Percentiles rank a stretch among this genome's conserved stretches.
Conservation (phyloP, 2,113 vertebrate species). For the Larimichthys polyactis region DNA sequence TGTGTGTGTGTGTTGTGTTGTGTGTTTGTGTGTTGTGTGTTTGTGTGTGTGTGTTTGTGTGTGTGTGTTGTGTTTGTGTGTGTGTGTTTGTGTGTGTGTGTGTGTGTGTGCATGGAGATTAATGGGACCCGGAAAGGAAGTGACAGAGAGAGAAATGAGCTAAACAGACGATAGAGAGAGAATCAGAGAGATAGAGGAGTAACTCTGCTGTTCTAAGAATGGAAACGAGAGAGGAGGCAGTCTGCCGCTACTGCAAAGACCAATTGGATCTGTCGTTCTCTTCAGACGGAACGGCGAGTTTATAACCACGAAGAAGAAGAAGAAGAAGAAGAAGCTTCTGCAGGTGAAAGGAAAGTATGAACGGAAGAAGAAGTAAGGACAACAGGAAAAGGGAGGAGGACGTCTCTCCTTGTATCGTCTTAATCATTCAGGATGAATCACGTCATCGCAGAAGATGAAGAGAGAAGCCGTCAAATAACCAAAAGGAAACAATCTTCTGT, state of each 20-base stretch:
- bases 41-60: no score
- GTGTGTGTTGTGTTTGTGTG: no score
- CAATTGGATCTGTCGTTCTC: constrained; percentile 23
- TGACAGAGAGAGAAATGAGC: constrained; percentile 70
- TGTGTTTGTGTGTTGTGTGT: no score
- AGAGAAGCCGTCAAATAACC: no score
- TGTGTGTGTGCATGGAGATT: constrained; percentile 33
- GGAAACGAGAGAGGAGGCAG: not conserved
- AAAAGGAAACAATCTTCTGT: no score
- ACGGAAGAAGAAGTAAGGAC: not conserved
- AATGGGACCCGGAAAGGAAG: constrained; percentile 59
- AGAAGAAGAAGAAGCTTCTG: no score
- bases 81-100: no score
- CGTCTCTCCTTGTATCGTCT: no score
- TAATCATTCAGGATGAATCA: no score
- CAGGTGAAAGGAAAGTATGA: no score
- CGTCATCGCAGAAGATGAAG: no score
- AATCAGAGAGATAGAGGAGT: constrained; percentile 17
- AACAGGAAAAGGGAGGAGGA: no score
- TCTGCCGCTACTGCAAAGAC: constrained; percentile 20
- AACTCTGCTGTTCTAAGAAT: constrained; percentile 38
- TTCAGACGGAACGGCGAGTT: not conserved
- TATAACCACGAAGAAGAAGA: not conserved
- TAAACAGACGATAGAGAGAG: constrained; percentile 51
- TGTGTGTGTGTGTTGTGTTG: not conserved